Evolutionary conservation across 1,140 invertebrate genomes (phyloP).

Genomic region (Pomacea maculata): DNA sequence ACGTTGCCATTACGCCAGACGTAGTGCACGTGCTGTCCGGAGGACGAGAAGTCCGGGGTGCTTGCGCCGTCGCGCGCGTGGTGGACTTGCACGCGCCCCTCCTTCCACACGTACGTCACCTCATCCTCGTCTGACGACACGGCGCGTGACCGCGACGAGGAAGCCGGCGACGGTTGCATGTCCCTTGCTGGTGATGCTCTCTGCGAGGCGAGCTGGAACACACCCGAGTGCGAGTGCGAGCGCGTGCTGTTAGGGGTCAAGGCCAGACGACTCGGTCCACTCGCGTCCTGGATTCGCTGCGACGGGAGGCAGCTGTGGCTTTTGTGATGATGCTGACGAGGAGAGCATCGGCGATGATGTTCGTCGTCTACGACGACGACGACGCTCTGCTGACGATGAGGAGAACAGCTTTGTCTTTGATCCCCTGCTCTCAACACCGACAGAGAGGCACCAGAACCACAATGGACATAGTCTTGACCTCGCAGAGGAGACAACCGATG

Average conservation of each 20-base stretch:
- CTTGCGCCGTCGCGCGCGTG: not conserved
- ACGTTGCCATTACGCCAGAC: constrained; percentile 19
- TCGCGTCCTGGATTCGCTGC: no score
- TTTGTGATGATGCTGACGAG: no score
- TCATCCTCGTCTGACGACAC: constrained; percentile 7
- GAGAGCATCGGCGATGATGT: no score
- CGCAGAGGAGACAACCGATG: no score
- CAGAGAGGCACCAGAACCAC: no score
- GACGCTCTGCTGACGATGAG: no score
- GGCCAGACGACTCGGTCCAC: no score
- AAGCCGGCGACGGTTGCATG: not conserved
- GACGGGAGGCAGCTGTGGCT: no score
- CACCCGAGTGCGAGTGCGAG: constrained; percentile 12
- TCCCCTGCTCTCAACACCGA: no score
- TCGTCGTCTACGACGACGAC: no score
- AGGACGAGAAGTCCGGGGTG: constrained; percentile 5
- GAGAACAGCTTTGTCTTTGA: no score
- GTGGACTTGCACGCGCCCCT: constrained; percentile 16
- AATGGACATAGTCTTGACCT: no score
- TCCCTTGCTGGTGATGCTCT: not conserved
- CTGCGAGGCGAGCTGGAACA: not conserved
- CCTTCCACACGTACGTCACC: constrained; percentile 25
- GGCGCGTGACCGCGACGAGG: not conserved
- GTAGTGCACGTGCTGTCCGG: constrained; percentile 23
- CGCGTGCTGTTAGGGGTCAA: not conserved